Evolutionary conservation across 1,140 invertebrate genomes (phyloP).

Genomic region (Bradynema listronoti): DNA sequence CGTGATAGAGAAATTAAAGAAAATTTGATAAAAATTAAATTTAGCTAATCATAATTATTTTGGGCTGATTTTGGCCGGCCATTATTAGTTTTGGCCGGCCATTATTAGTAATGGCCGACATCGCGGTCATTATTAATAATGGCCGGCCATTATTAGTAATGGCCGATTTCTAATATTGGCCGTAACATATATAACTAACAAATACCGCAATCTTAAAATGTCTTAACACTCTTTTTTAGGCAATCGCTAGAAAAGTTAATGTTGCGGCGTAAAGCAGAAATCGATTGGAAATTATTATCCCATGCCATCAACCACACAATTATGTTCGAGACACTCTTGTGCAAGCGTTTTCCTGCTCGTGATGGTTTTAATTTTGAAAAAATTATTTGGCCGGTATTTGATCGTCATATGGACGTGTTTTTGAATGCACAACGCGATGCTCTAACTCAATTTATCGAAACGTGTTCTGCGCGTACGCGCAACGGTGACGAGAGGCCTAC

Average conservation of each 20-base stretch:
- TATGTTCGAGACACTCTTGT: constrained; percentile 81
- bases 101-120: no score
- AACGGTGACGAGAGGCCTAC: constrained; percentile 57
- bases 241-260: constrained; percentile 71
- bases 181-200: constrained; percentile 19
- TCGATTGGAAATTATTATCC: constrained; percentile 87
- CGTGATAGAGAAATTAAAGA: no score
- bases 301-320: constrained; percentile 90
- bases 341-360: constrained; percentile 76
- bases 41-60: no score
- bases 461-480: constrained; percentile 50
- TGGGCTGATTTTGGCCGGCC: no score
- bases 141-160: no score
- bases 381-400: constrained; percentile 52
- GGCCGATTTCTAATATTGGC: no score
- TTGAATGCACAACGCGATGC: constrained; percentile 51
- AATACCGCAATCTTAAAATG: not conserved
- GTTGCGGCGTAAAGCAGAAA: constrained; percentile 72
- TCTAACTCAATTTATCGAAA: constrained; percentile 50
- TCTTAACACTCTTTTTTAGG: constrained; percentile 7
- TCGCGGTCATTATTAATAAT: no score
- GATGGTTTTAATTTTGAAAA: constrained; percentile 51
- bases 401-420: constrained; percentile 53
- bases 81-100: no score
- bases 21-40: no score